phyloP scores from a whole-genome alignment of 2,113 vertebrate species.

The Sinocyclocheilus grahami region DNA sequence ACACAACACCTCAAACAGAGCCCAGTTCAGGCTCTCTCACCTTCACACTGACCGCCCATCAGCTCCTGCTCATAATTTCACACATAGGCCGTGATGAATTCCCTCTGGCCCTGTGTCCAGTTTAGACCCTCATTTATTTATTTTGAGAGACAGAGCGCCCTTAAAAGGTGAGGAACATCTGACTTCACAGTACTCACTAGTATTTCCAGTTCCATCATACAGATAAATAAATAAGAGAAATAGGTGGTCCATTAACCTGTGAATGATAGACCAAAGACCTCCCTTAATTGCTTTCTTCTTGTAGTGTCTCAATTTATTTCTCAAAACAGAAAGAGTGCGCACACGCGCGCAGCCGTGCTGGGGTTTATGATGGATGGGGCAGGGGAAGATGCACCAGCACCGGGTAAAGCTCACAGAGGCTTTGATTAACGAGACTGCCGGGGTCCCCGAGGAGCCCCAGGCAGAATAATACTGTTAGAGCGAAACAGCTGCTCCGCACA shows the following conservation, averaged over 20 bases:
- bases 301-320: conserved; percentile 68
- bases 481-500: conserved; percentile 66
- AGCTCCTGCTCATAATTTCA: conserved; percentile 32
- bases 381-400: conserved; percentile 69
- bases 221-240: conserved; percentile 58
- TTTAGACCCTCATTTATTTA: conserved; percentile 55
- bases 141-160: conserved; percentile 11
- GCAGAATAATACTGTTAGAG: conserved; percentile 77
- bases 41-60: conserved; percentile 50
- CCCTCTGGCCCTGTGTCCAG: conserved; percentile 39
- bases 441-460: conserved; percentile 75
- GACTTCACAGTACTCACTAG: conserved; percentile 31
- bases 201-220: conserved; percentile 29
- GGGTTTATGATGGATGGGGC: conserved; percentile 83
- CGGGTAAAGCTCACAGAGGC: conserved; percentile 67
- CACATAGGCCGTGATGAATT: conserved; percentile 49
- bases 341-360: conserved; percentile 7
- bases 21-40: conserved; percentile 35
- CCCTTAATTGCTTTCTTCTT: conserved; percentile 67
- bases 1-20: conserved; percentile 41
- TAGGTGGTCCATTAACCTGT: conserved; percentile 72
- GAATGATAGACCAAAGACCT: conserved; percentile 76
- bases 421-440: conserved; percentile 81
- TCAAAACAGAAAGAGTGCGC: conserved; percentile 67
- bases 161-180: conserved; percentile 52